Base-by-base conservation (phyloP, 2,797 vertebrate species). In the Atherinosoma microstoma region DNA sequence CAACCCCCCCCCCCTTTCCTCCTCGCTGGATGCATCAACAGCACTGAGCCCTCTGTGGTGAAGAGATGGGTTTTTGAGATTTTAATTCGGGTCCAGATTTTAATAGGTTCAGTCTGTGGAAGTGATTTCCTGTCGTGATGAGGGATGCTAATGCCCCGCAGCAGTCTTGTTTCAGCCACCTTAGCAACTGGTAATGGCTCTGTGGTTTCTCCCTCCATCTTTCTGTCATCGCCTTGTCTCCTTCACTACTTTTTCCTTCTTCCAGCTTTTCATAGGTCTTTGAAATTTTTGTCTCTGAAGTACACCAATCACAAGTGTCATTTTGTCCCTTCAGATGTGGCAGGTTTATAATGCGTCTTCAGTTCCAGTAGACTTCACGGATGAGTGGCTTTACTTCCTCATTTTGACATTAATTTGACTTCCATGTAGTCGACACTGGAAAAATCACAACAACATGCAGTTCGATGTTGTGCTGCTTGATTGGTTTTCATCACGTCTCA, bases 101-200 rank as follows among this genome's bases (percentile, higher is more conserved):
- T 86, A 91, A 90, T 87, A 84, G 83, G 74, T 76, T 70, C 62
- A 73, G 81, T 83, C 84, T 9, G 62, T 15, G 16, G 49, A 75
- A 90, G 76, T 69, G 90, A 91, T 91, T 91, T 91, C 74, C 86
- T 90, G 89, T 90, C 86, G 69, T 34, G 65, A 73, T 90, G 87
- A 90, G 68, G 70, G 84, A 89, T 78, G 90, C 84, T 87, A 80
- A 89, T 84, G 72, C 80, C 24, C 54, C 0, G n/a, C 77, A 47
- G 49, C 80, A 69, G 82, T 75, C 83, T 82, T 76, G 76, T 92
- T 85, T 77, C 70, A 81, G 84, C 70, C 81, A 87, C 87, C 75
- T 86, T 85, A 75, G 68, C 76, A 69, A 80, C 82, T 83, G 79
- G 45, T 85, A 83, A 89, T 83, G 80, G 42, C 75, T 13, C 75